Conservation (phyloP, 2,888 invertebrate species). For the Malthinus seriepunctatus region DNA sequence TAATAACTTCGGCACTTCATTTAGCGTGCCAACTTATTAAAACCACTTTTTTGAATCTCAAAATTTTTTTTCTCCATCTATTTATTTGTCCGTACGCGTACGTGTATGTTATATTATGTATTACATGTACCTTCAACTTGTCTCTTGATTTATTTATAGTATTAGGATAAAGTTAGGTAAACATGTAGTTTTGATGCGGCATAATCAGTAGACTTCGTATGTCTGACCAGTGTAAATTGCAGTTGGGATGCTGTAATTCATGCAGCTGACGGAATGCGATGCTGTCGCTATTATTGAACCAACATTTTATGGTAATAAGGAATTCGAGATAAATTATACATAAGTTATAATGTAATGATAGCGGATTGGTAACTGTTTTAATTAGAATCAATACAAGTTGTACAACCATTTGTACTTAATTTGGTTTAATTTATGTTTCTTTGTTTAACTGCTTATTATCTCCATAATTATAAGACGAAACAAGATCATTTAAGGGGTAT, state of each 20-base stretch:
- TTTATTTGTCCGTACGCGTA: not conserved
- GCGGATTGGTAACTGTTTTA: constrained; percentile 22
- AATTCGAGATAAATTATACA: constrained; percentile 27
- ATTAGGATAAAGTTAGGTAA: constrained; percentile 39
- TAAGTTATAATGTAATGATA: constrained; percentile 22
- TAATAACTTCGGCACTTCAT: constrained; percentile 34
- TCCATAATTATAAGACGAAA: too few species aligned
- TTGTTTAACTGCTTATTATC: too few species aligned
- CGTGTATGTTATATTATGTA: constrained; percentile 20
- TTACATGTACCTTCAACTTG: constrained; percentile 19
- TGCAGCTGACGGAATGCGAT: constrained; percentile 36
- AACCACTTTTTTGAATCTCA: constrained; percentile 8
- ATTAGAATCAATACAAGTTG: constrained; percentile 14
- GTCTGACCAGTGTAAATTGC: constrained; percentile 46
- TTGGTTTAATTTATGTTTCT: too few species aligned
- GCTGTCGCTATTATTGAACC: constrained; percentile 22
- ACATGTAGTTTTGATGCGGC: constrained; percentile 33
- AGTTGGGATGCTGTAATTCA: constrained; percentile 37
- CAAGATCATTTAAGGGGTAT: too few species aligned
- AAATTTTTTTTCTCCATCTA: constrained; percentile 12
- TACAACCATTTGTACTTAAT: too few species aligned
- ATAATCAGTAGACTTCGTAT: constrained; percentile 40
- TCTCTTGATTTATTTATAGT: constrained; percentile 37
- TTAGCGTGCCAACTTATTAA: constrained; percentile 30
- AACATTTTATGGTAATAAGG: constrained; percentile 29